These are phyloP conservation scores for Escarpia spicata DNA, from an alignment of 2,888 invertebrate genomes.

Conservation along the genomic window DNA sequence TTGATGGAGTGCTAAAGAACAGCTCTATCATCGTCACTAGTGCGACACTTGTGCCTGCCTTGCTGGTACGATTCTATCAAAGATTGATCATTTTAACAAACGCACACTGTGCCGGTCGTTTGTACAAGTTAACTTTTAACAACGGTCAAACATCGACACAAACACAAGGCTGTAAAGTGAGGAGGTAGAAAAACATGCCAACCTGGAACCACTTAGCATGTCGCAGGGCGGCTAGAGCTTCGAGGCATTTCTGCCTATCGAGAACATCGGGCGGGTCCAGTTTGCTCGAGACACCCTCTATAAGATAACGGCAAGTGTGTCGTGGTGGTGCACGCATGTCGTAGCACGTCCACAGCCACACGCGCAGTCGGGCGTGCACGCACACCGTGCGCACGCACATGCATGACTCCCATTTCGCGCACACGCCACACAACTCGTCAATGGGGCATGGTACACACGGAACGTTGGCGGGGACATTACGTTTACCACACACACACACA, in stretches of 20 bases:
- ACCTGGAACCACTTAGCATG: slow-evolving; percentile 99
- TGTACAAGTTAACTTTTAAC: not conserved
- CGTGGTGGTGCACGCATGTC: slow-evolving; percentile 16
- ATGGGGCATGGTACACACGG: not conserved
- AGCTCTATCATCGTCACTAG: not conserved
- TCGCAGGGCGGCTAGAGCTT: slow-evolving; percentile 99
- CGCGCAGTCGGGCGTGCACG: slow-evolving; percentile 17
- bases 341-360: slow-evolving; percentile 8
- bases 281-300: slow-evolving; percentile 70
- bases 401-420: not conserved
- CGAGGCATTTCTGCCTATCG: slow-evolving; percentile 99
- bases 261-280: slow-evolving; percentile 85
- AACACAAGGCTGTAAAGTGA: slow-evolving; percentile 60
- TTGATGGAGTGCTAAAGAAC: not conserved
- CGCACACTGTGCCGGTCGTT: not conserved
- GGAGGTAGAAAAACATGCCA: slow-evolving; percentile 29
- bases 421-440: not conserved
- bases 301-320: slow-evolving; percentile 46
- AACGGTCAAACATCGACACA: slow-evolving; percentile 23
- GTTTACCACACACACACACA: not conserved
- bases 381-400: slow-evolving; percentile 18
- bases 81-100: slow-evolving; percentile 38
- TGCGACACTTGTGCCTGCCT: not conserved
- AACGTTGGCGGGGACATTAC: not conserved
- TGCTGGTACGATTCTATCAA: slow-evolving; percentile 24